These are phyloP conservation scores for Rhagonycha fulva DNA, from an alignment of 2,888 invertebrate genomes.

Conservation along the genomic window DNA sequence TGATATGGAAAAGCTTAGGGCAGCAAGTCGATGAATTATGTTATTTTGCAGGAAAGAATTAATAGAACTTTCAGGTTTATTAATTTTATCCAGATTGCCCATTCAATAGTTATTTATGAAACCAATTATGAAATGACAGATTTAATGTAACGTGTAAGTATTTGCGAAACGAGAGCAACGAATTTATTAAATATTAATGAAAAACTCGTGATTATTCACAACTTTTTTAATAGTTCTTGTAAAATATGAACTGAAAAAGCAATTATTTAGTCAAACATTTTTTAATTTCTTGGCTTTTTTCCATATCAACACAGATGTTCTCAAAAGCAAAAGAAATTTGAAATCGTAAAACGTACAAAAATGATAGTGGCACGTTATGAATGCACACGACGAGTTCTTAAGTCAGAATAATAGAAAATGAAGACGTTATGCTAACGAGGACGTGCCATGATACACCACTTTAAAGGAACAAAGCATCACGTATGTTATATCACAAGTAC, in stretches of 20 bases:
- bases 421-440: conserved; percentile 28
- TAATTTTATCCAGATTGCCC: too few species aligned
- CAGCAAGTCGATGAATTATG: not conserved
- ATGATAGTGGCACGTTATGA: not conserved
- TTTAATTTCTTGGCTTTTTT: not conserved
- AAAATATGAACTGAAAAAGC: not conserved
- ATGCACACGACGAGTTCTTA: not conserved
- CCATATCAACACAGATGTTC: not conserved
- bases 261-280: not conserved
- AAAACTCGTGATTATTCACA: too few species aligned
- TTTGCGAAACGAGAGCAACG: too few species aligned
- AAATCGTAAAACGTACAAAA: not conserved
- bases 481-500: conserved; percentile 23
- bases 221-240: not conserved
- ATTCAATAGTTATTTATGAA: too few species aligned
- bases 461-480: conserved; percentile 19
- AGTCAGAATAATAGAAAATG: conserved; percentile 14
- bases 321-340: not conserved
- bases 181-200: too few species aligned
- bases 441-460: conserved; percentile 23
- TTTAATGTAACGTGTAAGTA: too few species aligned
- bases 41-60: not conserved
- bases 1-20: not conserved
- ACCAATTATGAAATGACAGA: too few species aligned
- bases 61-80: too few species aligned